Conservation (phyloP, 2,797 vertebrate genomes). For the Bovichtus diacanthus region DNA sequence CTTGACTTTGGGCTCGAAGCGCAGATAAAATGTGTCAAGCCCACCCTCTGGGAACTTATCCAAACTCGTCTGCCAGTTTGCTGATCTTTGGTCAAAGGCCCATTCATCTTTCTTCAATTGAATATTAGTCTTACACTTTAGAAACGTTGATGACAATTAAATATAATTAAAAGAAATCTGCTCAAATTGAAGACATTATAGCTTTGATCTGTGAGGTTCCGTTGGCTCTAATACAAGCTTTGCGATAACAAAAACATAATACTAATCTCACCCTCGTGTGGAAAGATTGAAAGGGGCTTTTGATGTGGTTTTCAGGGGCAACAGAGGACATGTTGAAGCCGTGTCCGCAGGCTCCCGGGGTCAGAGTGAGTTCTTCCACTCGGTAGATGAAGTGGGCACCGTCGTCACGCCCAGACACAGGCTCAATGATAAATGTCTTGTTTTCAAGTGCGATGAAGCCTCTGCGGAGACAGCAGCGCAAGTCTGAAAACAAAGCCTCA, state of each 20-base stretch:
- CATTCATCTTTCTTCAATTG: slow-evolving; percentile 49
- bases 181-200: not conserved
- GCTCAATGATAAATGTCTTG: slow-evolving; percentile 92
- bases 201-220: slow-evolving; percentile 2
- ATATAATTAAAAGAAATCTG: slow-evolving; percentile 1
- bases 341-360: slow-evolving; percentile 90
- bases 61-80: slow-evolving; percentile 55
- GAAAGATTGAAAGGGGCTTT: slow-evolving; percentile 71
- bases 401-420: slow-evolving; percentile 75
- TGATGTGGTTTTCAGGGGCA: slow-evolving; percentile 61
- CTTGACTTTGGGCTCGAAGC: slow-evolving; percentile 56
- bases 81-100: slow-evolving; percentile 57
- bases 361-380: slow-evolving; percentile 82
- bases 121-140: not conserved
- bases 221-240: slow-evolving; percentile 3
- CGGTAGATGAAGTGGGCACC: slow-evolving; percentile 88
- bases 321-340: slow-evolving; percentile 80
- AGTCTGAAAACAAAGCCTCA: slow-evolving; percentile 52
- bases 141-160: slow-evolving; percentile 28
- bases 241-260: slow-evolving; percentile 1
- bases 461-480: slow-evolving; percentile 80
- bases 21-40: slow-evolving; percentile 68
- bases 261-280: slow-evolving; percentile 87
- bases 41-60: slow-evolving; percentile 61
- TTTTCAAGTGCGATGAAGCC: slow-evolving; percentile 93